phyloP scores from a whole-genome alignment of 2,888 invertebrate species.

The Polymixis flavicincta region DNA sequence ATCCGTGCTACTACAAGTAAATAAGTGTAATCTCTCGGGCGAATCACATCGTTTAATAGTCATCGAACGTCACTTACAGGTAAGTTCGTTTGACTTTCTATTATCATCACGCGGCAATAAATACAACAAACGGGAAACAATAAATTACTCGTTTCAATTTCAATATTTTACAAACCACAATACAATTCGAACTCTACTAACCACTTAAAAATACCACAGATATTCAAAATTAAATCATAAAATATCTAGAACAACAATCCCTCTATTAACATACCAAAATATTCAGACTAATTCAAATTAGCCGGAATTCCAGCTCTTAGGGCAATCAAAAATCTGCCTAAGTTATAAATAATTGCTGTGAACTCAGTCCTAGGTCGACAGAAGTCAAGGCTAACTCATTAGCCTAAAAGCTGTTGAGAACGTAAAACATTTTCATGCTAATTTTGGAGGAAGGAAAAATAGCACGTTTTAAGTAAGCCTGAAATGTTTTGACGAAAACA shows the following conservation, averaged over 20 bases:
- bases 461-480: not conserved
- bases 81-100: no score
- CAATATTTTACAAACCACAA: not conserved
- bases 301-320: conserved; percentile 26
- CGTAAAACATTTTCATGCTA: conserved; percentile 41
- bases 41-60: no score
- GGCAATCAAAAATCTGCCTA: conserved; percentile 47
- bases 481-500: not conserved
- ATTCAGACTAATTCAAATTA: conserved; percentile 40
- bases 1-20: no score
- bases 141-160: not conserved
- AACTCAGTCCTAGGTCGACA: conserved; percentile 51
- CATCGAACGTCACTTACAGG: no score
- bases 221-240: conserved; percentile 10
- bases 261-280: conserved; percentile 36
- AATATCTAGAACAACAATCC: conserved; percentile 33
- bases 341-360: conserved; percentile 58
- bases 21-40: no score
- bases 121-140: not conserved
- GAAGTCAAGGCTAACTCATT: conserved; percentile 63
- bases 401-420: conserved; percentile 61
- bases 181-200: not conserved
- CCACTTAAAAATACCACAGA: not conserved
- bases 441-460: conserved; percentile 42
- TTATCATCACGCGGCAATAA: not conserved